Base-by-base conservation (phyloP, 2,113 vertebrate species). In the Leucopsar rothschildi region DNA sequence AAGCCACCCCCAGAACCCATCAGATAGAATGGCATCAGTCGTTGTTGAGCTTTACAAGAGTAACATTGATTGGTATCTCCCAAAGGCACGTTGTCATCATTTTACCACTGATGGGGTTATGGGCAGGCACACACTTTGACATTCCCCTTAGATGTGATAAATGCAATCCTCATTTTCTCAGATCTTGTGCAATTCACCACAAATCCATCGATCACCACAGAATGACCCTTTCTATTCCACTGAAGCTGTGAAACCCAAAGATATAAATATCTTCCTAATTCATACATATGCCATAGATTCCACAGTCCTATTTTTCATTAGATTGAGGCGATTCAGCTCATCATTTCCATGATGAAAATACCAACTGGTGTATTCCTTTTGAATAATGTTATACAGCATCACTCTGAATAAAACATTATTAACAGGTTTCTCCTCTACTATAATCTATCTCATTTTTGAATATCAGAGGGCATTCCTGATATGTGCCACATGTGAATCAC, bases 91-190 rank as follows among this genome's bases (percentile, higher is more conserved):
- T 2, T 75, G 84, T 90, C 92, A 93, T 96, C 61, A 87, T 91
- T 96, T 92, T 64, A 93, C 66, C 90, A 85, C 57, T 90, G 84
- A 88, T 65, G 86, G 68, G 79, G 91, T 95, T 95, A 93, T n/a
- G 77, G 66, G 37, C 91, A 93, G 71, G 76, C 49, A 92, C 52
- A 90, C 57, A 61, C 66, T 93, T 40, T 80, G 82, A 88, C 88
- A 80, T 80, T 88, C 66, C 40, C 75, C 86, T 88, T 77, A 82
- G 86, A 85, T 92, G 89, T 76, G 63, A 92, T 72, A 93, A 95
- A 95, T 68, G 76, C 71, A 95, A 82, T 86, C 57, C 57, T 82
- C n/a, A 69, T 91, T 91, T 86, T 93, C 64, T 95, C 89, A 73
- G 57, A 93, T 77, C 68, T 83, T 76, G 37, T 91, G 77, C 71